phyloP scores from a whole-genome alignment of 2,888 invertebrate species.

The Spilosoma lubricipeda region DNA sequence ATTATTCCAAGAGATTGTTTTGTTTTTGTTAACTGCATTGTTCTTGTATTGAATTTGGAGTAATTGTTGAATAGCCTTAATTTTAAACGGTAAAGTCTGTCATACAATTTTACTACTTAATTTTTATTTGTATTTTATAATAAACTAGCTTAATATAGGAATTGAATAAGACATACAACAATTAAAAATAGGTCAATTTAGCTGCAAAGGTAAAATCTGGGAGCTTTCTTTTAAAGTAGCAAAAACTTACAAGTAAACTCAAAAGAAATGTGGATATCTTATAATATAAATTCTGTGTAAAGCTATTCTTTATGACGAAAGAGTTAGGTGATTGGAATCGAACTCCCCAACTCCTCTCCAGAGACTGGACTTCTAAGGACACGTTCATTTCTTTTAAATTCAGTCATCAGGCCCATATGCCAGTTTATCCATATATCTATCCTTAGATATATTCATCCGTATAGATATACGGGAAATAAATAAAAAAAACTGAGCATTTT shows the following conservation, averaged over 20 bases:
- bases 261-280: neutral
- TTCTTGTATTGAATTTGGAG: neutral
- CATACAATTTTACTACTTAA: neutral
- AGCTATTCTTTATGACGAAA: neutral
- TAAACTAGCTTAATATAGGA: neutral
- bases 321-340: neutral
- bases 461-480: too few relatives aligned
- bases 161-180: neutral
- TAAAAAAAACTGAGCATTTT: too few relatives aligned
- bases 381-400: too few relatives aligned
- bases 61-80: conserved; percentile 7
- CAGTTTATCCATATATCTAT: too few relatives aligned
- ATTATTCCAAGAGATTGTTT: conserved; percentile 27
- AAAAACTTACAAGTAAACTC: neutral
- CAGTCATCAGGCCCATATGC: too few relatives aligned
- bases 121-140: neutral
- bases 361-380: neutral
- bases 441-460: too few relatives aligned
- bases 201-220: too few relatives aligned
- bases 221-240: too few relatives aligned
- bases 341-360: neutral
- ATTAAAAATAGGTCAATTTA: neutral
- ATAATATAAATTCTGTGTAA: neutral
- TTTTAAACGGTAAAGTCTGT: neutral
- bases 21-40: conserved; percentile 16